Conservation (phyloP, 1,140 invertebrate species). For the Polyergus mexicanus region DNA sequence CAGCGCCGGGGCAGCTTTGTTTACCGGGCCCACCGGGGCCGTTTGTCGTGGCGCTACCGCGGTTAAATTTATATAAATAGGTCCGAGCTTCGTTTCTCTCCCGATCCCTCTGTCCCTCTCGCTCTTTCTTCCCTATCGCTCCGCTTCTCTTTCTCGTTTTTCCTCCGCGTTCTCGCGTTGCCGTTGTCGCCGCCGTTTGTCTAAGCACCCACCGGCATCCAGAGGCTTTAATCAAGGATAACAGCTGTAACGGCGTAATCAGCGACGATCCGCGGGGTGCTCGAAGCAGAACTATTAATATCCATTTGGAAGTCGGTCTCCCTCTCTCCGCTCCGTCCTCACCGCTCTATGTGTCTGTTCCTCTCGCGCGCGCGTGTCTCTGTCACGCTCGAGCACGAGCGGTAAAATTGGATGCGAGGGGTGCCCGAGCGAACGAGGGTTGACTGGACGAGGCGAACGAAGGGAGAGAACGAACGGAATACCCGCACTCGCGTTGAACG, state of each 20-base stretch:
- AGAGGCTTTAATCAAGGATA: constrained; percentile 83
- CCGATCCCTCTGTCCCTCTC: constrained; percentile 9
- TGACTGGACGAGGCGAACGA: constrained; percentile 40
- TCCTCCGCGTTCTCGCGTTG: constrained; percentile 44
- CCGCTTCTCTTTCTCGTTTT: neutral
- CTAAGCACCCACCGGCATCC: constrained; percentile 63
- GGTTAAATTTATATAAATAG: constrained; percentile 76
- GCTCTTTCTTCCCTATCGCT: constrained; percentile 27
- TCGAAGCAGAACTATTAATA: constrained; percentile 83
- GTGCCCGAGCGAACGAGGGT: constrained; percentile 52
- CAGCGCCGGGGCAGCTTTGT: constrained; percentile 74
- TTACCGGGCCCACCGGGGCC: constrained; percentile 74
- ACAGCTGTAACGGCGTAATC: constrained; percentile 84
- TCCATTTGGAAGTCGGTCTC: constrained; percentile 80
- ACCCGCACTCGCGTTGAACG: constrained; percentile 22
- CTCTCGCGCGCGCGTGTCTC: constrained; percentile 44
- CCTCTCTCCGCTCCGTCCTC: constrained; percentile 37
- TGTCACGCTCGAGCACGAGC: constrained; percentile 52
- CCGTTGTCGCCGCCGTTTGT: constrained; percentile 49
- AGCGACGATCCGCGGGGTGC: constrained; percentile 79
- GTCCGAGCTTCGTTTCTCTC: constrained; percentile 60
- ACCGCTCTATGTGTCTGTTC: constrained; percentile 28
- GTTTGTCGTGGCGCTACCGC: constrained; percentile 76
- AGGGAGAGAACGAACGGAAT: constrained; percentile 30
- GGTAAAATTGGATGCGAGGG: constrained; percentile 69